Conservation (phyloP, 2,797 vertebrate genomes). For the Fistularia commersonii region DNA sequence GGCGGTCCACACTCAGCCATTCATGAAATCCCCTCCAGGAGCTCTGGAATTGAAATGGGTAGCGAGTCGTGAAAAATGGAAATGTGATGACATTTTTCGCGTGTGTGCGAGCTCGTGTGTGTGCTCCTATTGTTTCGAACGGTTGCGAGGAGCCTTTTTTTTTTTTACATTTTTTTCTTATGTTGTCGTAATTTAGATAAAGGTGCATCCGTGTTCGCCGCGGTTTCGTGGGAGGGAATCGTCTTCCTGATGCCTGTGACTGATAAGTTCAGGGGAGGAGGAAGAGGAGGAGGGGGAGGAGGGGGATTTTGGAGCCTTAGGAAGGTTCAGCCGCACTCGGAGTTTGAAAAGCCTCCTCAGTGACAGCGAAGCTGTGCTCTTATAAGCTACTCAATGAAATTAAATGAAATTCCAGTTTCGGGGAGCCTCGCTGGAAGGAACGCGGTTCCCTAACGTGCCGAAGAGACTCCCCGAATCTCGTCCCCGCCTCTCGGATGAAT, state of each 20-base stretch:
- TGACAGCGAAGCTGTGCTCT: conserved; percentile 33
- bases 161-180: no score
- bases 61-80: conserved; percentile 65
- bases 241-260: conserved; percentile 29
- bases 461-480: no score
- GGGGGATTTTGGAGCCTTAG: conserved; percentile 43
- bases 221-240: conserved; percentile 30
- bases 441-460: no score
- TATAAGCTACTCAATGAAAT: conserved; percentile 53
- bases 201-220: conserved; percentile 13
- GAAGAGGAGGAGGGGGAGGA: conserved; percentile 29
- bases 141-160: conserved; percentile 12
- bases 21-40: conserved; percentile 68
- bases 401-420: conserved; percentile 30
- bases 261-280: conserved; percentile 48
- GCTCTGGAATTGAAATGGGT: conserved; percentile 63
- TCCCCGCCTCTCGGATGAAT: no score
- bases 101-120: no score
- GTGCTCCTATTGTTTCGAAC: conserved; percentile 45
- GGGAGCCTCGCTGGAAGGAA: conserved; percentile 12
- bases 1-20: conserved; percentile 63
- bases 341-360: conserved; percentile 50
- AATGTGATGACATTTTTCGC: conserved; percentile 55
- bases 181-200: conserved; percentile 51
- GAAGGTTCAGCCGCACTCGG: conserved; percentile 42